A percentile compares a stretch with the other conserved stretches of the same genome.
phyloP scores from a whole-genome alignment of 2,888 invertebrate species.

The Bugula neritina region DNA sequence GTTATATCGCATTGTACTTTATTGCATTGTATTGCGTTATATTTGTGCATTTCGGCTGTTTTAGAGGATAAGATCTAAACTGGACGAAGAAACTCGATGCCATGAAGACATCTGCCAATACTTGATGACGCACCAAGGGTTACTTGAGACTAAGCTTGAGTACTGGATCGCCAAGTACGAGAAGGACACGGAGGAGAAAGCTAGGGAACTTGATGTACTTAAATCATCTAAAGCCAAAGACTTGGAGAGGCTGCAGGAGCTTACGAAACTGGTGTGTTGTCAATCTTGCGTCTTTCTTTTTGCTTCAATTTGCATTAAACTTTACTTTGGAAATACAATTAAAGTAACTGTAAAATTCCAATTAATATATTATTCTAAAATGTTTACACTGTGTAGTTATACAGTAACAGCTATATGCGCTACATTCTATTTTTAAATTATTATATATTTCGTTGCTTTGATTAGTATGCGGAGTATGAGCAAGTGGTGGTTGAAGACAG shows the following conservation, averaged over 20 bases:
- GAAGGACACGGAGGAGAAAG: slow-evolving; percentile 49
- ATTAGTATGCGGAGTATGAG: slow-evolving; percentile 53
- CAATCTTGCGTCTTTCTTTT: too few relatives aligned
- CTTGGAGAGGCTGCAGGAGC: slow-evolving; percentile 49
- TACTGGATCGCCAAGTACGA: slow-evolving; percentile 53
- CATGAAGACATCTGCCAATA: slow-evolving; percentile 51
- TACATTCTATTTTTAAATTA: too few relatives aligned
- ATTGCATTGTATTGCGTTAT: too few relatives aligned
- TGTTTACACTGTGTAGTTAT: too few relatives aligned
- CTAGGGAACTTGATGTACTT: slow-evolving; percentile 50
- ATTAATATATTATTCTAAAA: too few relatives aligned
- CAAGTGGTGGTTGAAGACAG: slow-evolving; percentile 53
- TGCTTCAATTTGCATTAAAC: too few relatives aligned
- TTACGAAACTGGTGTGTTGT: slow-evolving; percentile 48
- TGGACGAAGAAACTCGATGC: slow-evolving; percentile 51
- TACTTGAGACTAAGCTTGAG: slow-evolving; percentile 47
- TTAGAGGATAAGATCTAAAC: slow-evolving; percentile 41
- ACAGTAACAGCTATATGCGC: too few relatives aligned
- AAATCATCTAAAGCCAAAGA: slow-evolving; percentile 52
- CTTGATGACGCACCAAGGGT: slow-evolving; percentile 44
- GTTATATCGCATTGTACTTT: too few relatives aligned
- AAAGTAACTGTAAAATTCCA: too few relatives aligned
- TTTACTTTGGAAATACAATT: too few relatives aligned
- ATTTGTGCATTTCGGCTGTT: too few relatives aligned
- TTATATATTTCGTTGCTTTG: too few relatives aligned